These are phyloP conservation scores for Nyctibius bracteatus DNA, from an alignment of 2,113 vertebrate species.

Conservation along the genomic window DNA sequence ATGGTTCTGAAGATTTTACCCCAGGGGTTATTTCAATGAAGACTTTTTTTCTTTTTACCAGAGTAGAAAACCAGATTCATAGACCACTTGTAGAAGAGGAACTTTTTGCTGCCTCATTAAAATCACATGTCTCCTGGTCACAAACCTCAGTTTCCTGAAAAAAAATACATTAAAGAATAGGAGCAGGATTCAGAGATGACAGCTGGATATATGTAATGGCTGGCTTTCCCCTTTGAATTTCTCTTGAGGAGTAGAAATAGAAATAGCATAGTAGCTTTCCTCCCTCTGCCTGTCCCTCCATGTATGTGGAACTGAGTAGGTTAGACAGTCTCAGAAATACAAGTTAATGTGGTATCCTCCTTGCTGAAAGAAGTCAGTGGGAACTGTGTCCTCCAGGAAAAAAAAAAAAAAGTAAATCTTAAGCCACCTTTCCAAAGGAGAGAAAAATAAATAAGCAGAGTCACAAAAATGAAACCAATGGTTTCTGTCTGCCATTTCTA, in stretches of 20 bases:
- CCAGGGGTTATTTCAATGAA: background rate
- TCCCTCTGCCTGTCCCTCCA: background rate
- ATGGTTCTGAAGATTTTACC: background rate
- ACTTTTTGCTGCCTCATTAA: background rate
- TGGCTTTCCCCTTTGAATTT: background rate
- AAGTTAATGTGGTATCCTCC: background rate
- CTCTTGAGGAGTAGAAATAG: background rate
- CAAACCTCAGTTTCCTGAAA: background rate
- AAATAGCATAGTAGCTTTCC: background rate
- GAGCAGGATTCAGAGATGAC: background rate
- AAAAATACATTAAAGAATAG: background rate
- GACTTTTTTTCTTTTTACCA: background rate
- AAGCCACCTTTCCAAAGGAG: slow-evolving; percentile 30
- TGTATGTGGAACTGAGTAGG: background rate
- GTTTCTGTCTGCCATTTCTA: slow-evolving; percentile 38
- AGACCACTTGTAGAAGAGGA: background rate
- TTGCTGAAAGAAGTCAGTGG: background rate
- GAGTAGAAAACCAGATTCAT: background rate
- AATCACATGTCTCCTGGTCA: background rate
- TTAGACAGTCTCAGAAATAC: background rate
- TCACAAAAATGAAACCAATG: slow-evolving; percentile 25
- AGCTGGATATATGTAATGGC: background rate
- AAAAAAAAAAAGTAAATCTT: slow-evolving; percentile 6
- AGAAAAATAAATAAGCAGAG: background rate
- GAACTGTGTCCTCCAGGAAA: background rate